These are phyloP conservation scores for Sparus aurata DNA, from an alignment of 2,797 vertebrate genomes.

Conservation along the genomic window DNA sequence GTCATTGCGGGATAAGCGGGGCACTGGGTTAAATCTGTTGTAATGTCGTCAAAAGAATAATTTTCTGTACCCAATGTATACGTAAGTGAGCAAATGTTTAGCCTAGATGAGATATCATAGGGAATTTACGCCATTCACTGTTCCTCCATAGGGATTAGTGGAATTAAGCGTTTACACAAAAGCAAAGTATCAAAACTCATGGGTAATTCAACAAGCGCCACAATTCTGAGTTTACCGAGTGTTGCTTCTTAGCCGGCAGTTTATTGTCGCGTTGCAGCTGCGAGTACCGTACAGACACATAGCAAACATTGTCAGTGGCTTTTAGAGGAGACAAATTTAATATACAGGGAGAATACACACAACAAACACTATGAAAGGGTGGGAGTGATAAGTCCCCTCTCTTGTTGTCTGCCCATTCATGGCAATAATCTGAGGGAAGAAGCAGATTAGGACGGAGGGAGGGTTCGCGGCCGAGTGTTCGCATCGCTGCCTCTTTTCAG, in stretches of 20 bases:
- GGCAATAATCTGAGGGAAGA: conserved; percentile 79
- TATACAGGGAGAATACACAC: conserved; percentile 82
- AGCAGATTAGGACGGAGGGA: conserved; percentile 76
- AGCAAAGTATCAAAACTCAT: conserved; percentile 84
- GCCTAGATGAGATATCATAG: conserved; percentile 83
- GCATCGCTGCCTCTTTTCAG: conserved; percentile 83
- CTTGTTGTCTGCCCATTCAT: conserved; percentile 74
- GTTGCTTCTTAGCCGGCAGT: conserved; percentile 61
- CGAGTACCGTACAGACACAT: conserved; percentile 68
- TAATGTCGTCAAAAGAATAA: conserved; percentile 83
- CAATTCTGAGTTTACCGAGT: conserved; percentile 75
- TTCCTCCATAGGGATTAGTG: conserved; percentile 80
- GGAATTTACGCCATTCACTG: conserved; percentile 82
- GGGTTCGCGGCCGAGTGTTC: conserved; percentile 70
- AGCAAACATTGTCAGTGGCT: conserved; percentile 71
- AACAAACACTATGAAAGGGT: conserved; percentile 75
- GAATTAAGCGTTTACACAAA: conserved; percentile 82
- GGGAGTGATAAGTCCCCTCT: conserved; percentile 77
- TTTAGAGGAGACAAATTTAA: conserved; percentile 79
- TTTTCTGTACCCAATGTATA: conserved; percentile 81
- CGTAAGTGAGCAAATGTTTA: conserved; percentile 85
- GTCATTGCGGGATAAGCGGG: conserved; percentile 75
- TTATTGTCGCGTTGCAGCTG: conserved; percentile 82
- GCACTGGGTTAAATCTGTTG: conserved; percentile 82
- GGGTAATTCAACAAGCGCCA: conserved; percentile 82